Evolutionary conservation across 2,797 vertebrate genomes (phyloP), one percentile per base, ranked within the genome.

Genomic region (Tangara arthus): DNA sequence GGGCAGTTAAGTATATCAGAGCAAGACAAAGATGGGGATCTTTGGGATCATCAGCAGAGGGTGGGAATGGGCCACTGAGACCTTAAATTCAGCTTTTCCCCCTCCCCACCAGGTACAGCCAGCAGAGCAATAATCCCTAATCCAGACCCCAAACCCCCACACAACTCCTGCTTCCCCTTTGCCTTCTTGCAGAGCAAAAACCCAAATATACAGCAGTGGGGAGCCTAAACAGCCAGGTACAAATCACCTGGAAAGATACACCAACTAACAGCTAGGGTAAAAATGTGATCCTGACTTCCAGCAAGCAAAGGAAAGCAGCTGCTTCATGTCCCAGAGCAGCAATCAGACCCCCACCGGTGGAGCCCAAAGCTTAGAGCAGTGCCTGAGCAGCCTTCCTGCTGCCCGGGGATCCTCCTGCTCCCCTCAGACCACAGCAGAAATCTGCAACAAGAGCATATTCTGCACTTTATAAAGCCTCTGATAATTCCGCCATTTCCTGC

Each of bases 201-300:
- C 21, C 44, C 52, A 37, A 42, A 26, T 13, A 35, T 0, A 20
- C 37, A 55, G 47, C 39, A 6, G 4, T 3, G 14, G 27, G 52
- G 35, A 90, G 21, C 46, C 35, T 44, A 0, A 68, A 20, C 3
- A 55, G 41, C 14, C 75, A 41, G 39, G n/a, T 2, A 34, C 8
- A 26, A 37, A 52, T n/a, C 52, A 30, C 19, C 22, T 57, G 1
- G 15, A 42, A 42, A 69, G 47, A 35, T 0, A 1, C n/a, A 41
- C 1, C 30, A 24, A 22, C 3, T 0, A 34, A 34, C 8, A 69
- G 13, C 35, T 1, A 4, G 35, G 15, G 13, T 5, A n/a, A 71
- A 63, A 77, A 57, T 19, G 17, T 11, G 35, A 56, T 16, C 55
- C 60, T 61, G 72, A 44, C 65, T 60, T 27, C 65, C 8, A 2